Percentiles rank a stretch among this genome's conserved stretches.
Conservation (phyloP, 2,113 vertebrate genomes). For the Oostethus manadensis region DNA sequence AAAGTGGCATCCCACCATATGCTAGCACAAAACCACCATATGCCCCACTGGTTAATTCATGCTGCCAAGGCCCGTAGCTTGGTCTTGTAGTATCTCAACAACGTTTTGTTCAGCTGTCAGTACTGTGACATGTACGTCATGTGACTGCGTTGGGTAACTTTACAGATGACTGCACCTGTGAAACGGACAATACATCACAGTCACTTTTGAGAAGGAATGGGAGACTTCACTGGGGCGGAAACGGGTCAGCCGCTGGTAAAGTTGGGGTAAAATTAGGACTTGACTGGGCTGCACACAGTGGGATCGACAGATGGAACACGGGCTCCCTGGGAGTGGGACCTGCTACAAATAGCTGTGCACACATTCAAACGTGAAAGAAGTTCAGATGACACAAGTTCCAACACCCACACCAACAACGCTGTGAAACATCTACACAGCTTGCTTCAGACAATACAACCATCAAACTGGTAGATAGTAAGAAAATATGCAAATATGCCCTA, state of each 20-base stretch:
- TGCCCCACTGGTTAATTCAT: constrained; percentile 66
- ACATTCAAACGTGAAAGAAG: constrained; percentile 24
- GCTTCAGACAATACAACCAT: constrained; percentile 2
- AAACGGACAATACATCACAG: background rate
- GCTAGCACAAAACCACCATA: constrained; percentile 62
- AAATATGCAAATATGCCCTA: too few relatives aligned
- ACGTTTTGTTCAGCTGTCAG: constrained; percentile 26
- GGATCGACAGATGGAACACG: constrained; percentile 68
- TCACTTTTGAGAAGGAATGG: background rate
- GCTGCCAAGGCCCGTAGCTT: constrained; percentile 45
- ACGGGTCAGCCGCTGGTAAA: constrained; percentile 59
- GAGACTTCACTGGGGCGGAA: constrained; percentile 25
- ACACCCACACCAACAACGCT: constrained; percentile 19
- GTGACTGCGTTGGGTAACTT: constrained; percentile 14
- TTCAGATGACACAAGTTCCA: constrained; percentile 9
- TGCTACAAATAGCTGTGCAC: constrained; percentile 64
- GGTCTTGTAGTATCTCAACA: constrained; percentile 29
- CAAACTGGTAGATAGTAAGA: background rate
- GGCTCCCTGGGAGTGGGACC: constrained; percentile 59
- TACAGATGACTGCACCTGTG: constrained; percentile 20
- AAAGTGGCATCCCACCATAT: constrained; percentile 64
- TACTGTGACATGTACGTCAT: constrained; percentile 15
- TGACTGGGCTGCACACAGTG: constrained; percentile 35
- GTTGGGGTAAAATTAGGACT: constrained; percentile 58
- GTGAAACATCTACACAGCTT: constrained; percentile 9